phyloP scores from a whole-genome alignment of 2,888 invertebrate species.

The Ashinkailepas kermadecensis region DNA sequence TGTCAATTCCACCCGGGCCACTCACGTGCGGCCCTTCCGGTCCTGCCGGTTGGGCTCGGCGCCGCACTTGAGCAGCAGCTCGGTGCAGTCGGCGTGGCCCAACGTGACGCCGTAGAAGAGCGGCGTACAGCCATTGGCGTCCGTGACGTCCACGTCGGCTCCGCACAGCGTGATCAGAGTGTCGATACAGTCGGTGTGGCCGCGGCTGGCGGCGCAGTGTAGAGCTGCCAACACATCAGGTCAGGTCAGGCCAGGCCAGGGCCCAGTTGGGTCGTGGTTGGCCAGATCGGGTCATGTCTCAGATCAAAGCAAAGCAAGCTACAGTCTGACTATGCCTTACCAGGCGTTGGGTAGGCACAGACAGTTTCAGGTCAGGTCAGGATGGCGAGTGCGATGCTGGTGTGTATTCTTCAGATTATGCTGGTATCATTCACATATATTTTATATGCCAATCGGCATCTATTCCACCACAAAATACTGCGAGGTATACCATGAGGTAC shows the following conservation, averaged over 20 bases:
- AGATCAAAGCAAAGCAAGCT: no score
- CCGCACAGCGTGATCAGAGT: conserved; percentile 79
- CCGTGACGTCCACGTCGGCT: conserved; percentile 78
- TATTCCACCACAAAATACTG: no score
- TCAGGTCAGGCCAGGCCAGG: background rate
- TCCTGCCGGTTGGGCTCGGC: conserved; percentile 93
- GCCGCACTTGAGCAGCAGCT: conserved; percentile 75
- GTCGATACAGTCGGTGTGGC: conserved; percentile 86
- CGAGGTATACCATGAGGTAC: no score
- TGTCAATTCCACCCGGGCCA: background rate
- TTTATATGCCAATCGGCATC: no score
- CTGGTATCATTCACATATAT: no score
- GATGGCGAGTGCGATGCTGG: no score
- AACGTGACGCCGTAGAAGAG: conserved; percentile 93
- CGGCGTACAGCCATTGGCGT: conserved; percentile 91
- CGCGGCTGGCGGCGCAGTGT: conserved; percentile 94
- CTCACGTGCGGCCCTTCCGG: conserved; percentile 73
- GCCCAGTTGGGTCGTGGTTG: background rate
- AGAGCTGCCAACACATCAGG: conserved; percentile 52
- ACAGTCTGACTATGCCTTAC: no score
- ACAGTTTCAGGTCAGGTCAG: no score
- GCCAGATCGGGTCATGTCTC: no score
- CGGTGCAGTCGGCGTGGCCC: conserved; percentile 89
- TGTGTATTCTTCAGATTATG: no score
- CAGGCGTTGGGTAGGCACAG: no score